Conservation (phyloP, 2,888 invertebrate species). For the Tigriopus californicus region DNA sequence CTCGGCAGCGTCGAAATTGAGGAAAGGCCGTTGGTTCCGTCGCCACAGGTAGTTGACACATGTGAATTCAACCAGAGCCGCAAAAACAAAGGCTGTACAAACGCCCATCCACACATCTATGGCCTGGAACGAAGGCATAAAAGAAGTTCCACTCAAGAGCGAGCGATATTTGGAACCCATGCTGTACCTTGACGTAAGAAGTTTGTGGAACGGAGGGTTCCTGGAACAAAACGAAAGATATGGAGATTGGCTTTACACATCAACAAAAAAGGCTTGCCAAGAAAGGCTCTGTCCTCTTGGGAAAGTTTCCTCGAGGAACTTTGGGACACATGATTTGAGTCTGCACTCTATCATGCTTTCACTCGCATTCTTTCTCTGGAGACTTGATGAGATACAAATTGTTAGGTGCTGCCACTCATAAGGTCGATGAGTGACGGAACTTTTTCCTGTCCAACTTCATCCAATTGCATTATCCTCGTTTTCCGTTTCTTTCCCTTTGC, state of each 20-base stretch:
- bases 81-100: conserved; percentile 24
- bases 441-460: neutral
- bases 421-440: neutral
- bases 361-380: neutral
- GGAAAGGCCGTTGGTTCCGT: conserved; percentile 11
- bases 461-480: neutral
- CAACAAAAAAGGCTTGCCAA: too few relatives aligned
- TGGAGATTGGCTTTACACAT: too few relatives aligned
- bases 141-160: too few relatives aligned
- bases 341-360: too few relatives aligned
- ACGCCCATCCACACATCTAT: conserved; percentile 25
- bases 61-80: conserved; percentile 24
- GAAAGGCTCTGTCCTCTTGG: too few relatives aligned
- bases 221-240: conserved; percentile 17
- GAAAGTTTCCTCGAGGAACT: too few relatives aligned
- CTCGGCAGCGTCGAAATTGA: conserved; percentile 1
- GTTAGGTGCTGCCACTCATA: neutral
- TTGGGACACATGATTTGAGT: neutral
- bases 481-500: neutral
- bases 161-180: too few relatives aligned
- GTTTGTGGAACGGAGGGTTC: conserved; percentile 15
- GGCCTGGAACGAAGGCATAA: conserved; percentile 20
- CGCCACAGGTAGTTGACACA: conserved; percentile 24
- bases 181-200: conserved; percentile 13
- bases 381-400: neutral